A percentile compares a stretch with the other conserved stretches of the same genome.
These are phyloP conservation scores for Lysandra bellargus DNA, from an alignment of 2,888 invertebrate genomes.

Conservation along the genomic window DNA sequence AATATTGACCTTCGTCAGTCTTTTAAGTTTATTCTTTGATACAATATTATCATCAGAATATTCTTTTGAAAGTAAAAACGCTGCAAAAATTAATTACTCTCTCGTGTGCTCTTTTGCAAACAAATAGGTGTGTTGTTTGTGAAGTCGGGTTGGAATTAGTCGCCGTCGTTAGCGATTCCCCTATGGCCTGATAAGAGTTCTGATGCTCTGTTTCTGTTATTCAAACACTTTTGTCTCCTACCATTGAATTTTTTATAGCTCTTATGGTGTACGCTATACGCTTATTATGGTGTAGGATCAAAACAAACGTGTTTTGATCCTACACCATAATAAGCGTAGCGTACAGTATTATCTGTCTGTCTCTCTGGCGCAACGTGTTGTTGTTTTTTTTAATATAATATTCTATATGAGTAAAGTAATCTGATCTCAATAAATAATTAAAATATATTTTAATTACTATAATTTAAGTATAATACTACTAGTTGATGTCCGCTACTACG, in stretches of 20 bases:
- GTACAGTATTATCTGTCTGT: too few species aligned
- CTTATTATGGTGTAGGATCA: too few species aligned
- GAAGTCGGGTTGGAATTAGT: constrained; percentile 25
- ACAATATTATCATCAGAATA: not conserved
- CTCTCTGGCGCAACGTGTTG: too few species aligned
- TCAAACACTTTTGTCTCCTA: not conserved
- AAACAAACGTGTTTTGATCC: not conserved
- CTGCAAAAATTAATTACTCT: constrained; percentile 18
- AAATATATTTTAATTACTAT: too few species aligned
- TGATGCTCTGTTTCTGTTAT: not conserved
- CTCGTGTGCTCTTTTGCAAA: constrained; percentile 17
- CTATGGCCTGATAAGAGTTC: constrained; percentile 17
- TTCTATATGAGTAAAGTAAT: too few species aligned
- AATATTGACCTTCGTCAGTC: not conserved
- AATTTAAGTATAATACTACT: too few species aligned
- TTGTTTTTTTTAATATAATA: too few species aligned
- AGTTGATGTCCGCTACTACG: too few species aligned
- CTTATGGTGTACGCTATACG: too few species aligned
- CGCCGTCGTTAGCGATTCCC: constrained; percentile 7
- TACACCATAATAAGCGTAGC: too few species aligned
- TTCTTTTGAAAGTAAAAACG: constrained; percentile 7
- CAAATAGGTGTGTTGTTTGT: constrained; percentile 24
- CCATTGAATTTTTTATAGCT: not conserved
- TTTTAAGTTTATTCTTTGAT: not conserved
- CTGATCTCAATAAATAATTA: too few species aligned